Evolutionary conservation across 2,797 vertebrate species (phyloP).

Genomic region (Anguilla obscura): DNA sequence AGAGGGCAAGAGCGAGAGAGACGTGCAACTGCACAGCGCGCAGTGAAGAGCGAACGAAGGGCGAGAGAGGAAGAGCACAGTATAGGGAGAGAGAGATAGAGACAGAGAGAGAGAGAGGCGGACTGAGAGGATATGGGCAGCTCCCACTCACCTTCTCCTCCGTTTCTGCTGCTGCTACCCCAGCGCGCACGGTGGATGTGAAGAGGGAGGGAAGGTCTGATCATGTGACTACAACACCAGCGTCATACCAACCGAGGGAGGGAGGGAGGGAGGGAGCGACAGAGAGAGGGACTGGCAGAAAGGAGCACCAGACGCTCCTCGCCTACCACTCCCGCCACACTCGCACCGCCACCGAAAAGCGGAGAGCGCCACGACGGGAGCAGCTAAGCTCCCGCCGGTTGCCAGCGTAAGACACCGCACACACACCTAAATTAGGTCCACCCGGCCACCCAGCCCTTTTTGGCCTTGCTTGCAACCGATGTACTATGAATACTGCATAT

Average conservation of each 20-base stretch:
- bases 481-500: not conserved
- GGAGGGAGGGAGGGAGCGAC: not conserved
- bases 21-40: not conserved
- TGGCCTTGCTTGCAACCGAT: not conserved
- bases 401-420: too few relatives aligned
- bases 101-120: not conserved
- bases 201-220: not conserved
- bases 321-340: not conserved
- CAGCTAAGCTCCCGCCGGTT: not conserved
- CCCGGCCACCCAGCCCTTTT: not conserved
- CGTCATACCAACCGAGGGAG: constrained; percentile 22
- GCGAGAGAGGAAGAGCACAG: not conserved
- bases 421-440: not conserved
- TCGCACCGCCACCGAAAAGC: not conserved
- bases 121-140: not conserved
- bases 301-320: not conserved
- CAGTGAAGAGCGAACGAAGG: constrained; percentile 53
- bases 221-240: constrained; percentile 15
- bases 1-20: not conserved
- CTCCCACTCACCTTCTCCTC: not conserved
- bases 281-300: not conserved
- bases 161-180: constrained; percentile 2
- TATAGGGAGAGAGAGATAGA: constrained; percentile 18
- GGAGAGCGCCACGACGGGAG: not conserved
- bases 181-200: not conserved